Percentiles rank a stretch among this genome's conserved stretches.
Conservation (phyloP, 2,888 invertebrate species). For the Acanthacorydalis orientalis region DNA sequence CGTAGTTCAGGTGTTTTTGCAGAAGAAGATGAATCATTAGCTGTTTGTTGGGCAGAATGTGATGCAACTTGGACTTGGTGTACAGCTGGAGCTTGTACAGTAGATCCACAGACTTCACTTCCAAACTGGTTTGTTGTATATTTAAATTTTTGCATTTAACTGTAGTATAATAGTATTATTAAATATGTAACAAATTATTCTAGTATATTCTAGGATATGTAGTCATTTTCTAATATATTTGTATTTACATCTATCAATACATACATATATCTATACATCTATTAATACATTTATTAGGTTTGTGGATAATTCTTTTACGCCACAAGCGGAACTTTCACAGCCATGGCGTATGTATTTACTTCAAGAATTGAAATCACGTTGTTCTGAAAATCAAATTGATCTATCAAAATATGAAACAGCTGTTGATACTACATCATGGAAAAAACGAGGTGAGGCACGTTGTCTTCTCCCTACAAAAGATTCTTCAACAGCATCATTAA, state of each 20-base stretch:
- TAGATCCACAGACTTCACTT: conserved; percentile 47
- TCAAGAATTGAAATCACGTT: conserved; percentile 42
- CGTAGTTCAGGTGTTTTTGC: conserved; percentile 63
- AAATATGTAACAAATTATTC: background rate
- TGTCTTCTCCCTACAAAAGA: conserved; percentile 29
- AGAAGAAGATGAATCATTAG: conserved; percentile 59
- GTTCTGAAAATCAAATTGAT: conserved; percentile 20
- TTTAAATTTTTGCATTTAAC: background rate
- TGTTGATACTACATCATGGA: conserved; percentile 73
- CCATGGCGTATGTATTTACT: conserved; percentile 63
- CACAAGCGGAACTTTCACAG: conserved; percentile 46
- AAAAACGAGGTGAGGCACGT: conserved; percentile 65
- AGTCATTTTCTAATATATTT: too few relatives aligned
- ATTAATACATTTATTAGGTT: conserved; percentile 24
- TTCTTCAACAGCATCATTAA: conserved; percentile 2
- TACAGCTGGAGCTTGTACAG: conserved; percentile 60
- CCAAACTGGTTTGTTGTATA: conserved; percentile 49
- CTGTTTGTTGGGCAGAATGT: conserved; percentile 62
- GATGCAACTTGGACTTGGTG: conserved; percentile 70
- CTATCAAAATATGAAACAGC: conserved; percentile 50
- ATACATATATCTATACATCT: background rate
- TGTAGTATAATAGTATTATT: background rate
- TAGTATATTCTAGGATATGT: too few relatives aligned
- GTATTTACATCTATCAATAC: too few relatives aligned
- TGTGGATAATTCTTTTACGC: conserved; percentile 38